Evolutionary conservation across 64 coral and sea anemone genomes (phyloP).

Genomic region (Dendronephthya gigantea): DNA sequence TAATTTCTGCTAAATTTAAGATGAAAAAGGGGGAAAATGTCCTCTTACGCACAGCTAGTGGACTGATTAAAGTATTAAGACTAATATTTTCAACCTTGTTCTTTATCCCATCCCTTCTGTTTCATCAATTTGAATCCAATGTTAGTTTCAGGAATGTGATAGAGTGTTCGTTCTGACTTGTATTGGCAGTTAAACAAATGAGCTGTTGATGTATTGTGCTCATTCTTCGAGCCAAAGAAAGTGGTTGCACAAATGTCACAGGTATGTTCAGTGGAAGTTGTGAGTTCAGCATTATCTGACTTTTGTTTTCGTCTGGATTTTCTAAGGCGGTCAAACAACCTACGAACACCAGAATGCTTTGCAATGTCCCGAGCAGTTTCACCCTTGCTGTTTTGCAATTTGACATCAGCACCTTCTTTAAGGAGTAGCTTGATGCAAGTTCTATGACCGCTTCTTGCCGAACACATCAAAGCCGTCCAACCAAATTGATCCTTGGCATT

Average conservation of each 20-base stretch:
- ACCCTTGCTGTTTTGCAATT: background rate
- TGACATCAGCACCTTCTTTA: background rate
- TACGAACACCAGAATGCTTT: background rate
- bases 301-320: background rate
- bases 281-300: background rate
- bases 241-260: constrained; percentile 53
- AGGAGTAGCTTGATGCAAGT: background rate
- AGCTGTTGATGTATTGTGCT: constrained; percentile 62
- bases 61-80: background rate
- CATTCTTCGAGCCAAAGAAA: constrained; percentile 52
- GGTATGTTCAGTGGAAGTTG: background rate
- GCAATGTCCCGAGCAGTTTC: constrained; percentile 4
- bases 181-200: constrained; percentile 89
- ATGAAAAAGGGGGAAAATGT: background rate
- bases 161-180: constrained; percentile 63
- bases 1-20: too few species aligned
- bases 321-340: background rate
- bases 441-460: background rate
- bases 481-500: background rate
- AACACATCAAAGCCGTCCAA: constrained; percentile 9
- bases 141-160: constrained; percentile 67
- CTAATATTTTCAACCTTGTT: constrained; percentile 46
- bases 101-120: constrained; percentile 84
- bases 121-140: constrained; percentile 84
- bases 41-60: background rate